Evolutionary conservation across 2,888 invertebrate genomes (phyloP).

Genomic region (Drosophila hamatofila): DNA sequence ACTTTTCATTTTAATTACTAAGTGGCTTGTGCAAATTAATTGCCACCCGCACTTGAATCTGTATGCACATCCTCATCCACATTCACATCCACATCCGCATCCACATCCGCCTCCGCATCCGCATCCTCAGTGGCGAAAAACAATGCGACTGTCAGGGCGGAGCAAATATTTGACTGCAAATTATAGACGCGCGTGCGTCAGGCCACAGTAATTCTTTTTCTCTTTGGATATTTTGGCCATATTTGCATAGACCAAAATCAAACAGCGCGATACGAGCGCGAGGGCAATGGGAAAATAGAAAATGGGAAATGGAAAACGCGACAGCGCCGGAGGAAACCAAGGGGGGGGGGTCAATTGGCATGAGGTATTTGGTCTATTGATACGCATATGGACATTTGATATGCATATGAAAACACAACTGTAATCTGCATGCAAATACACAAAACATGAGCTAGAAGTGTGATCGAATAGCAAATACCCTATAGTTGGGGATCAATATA

Average conservation of each 20-base stretch:
- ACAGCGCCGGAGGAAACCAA: not conserved
- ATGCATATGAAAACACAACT: slow-evolving; percentile 34
- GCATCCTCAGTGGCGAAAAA: slow-evolving; percentile 12
- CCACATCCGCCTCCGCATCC: slow-evolving; percentile 1
- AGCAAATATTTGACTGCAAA: slow-evolving; percentile 60
- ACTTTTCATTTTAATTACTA: slow-evolving; percentile 79
- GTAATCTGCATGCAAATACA: slow-evolving; percentile 41
- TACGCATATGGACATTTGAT: slow-evolving; percentile 28
- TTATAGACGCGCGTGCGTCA: slow-evolving; percentile 45
- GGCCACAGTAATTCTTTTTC: slow-evolving; percentile 17
- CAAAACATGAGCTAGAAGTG: not conserved
- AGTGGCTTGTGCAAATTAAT: slow-evolving; percentile 77
- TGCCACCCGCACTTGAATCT: slow-evolving; percentile 57
- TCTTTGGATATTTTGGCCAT: slow-evolving; percentile 12
- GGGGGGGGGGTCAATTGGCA: not conserved
- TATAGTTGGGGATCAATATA: not conserved
- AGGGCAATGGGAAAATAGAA: slow-evolving; percentile 6
- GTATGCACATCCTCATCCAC: slow-evolving; percentile 9
- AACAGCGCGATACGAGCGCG: slow-evolving; percentile 24
- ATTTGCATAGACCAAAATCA: slow-evolving; percentile 40
- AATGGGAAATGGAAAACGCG: slow-evolving; percentile 6
- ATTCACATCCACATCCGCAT: slow-evolving; percentile 5
- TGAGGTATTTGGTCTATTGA: slow-evolving; percentile 8
- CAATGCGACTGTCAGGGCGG: slow-evolving; percentile 3
- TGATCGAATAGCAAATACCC: slow-evolving; percentile 3